These are phyloP conservation scores for Caenorhabditis tropicalis DNA, from an alignment of 1,140 invertebrate species.

Conservation along the genomic window DNA sequence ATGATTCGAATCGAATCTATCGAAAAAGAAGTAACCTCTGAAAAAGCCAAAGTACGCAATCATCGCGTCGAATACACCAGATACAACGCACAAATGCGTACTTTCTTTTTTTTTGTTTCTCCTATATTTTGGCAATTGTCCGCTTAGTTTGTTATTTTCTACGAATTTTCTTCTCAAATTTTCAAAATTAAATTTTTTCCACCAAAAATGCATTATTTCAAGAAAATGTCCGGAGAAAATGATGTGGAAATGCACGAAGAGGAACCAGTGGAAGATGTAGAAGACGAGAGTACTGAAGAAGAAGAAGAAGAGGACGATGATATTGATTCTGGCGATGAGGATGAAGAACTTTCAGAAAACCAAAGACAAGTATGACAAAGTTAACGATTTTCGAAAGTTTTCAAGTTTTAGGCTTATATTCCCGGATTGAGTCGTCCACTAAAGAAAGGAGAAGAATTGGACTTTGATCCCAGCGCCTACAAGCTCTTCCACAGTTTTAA, in stretches of 20 bases:
- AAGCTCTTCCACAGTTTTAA: conserved; percentile 58
- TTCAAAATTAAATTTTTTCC: neutral
- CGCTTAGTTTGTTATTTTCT: neutral
- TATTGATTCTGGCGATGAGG: conserved; percentile 16
- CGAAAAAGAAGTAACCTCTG: neutral
- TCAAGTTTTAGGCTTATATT: conserved; percentile 56
- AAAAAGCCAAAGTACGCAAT: conserved; percentile 6
- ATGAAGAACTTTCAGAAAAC: conserved; percentile 37
- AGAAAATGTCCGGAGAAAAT: conserved; percentile 17
- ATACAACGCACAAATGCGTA: neutral
- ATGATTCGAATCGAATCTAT: too few species aligned
- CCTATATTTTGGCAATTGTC: neutral
- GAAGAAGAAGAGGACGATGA: conserved; percentile 38
- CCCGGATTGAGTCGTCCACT: conserved; percentile 55
- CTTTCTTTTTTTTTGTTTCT: neutral
- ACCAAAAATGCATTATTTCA: neutral
- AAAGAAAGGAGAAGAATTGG: conserved; percentile 59
- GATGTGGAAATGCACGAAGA: conserved; percentile 22
- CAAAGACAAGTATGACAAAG: conserved; percentile 23
- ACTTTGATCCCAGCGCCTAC: conserved; percentile 58
- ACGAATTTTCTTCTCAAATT: neutral
- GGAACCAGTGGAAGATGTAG: neutral
- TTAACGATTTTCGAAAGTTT: neutral
- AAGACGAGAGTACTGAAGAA: neutral
- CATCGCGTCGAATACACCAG: neutral